Evolutionary conservation across 53 echinoderm and acorn worm genomes (phyloP).

Genomic region (Apostichopus leukothele): DNA sequence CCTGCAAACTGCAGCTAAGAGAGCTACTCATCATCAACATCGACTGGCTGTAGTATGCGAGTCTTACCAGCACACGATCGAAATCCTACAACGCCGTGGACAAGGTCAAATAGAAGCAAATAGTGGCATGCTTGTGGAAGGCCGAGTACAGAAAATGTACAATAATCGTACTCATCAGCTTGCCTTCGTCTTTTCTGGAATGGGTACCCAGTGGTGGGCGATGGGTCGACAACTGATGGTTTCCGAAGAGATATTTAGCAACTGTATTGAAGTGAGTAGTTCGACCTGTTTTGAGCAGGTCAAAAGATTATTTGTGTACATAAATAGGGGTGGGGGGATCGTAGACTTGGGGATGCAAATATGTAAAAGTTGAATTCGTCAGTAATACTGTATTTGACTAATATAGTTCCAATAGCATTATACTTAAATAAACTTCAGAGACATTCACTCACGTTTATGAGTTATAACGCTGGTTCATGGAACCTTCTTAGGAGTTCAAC

Average conservation of each 20-base stretch:
- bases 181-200: slow-evolving; percentile 56
- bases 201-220: slow-evolving; percentile 57
- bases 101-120: neutral
- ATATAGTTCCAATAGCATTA: too few species aligned
- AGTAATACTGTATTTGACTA: too few species aligned
- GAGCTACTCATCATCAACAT: slow-evolving; percentile 38
- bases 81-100: neutral
- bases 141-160: neutral
- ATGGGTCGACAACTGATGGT: slow-evolving; percentile 47
- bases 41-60: slow-evolving; percentile 10
- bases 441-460: too few species aligned
- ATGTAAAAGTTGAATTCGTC: too few species aligned
- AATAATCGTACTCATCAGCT: neutral
- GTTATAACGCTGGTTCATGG: too few species aligned
- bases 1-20: slow-evolving; percentile 36
- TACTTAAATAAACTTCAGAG: too few species aligned
- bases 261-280: slow-evolving; percentile 4
- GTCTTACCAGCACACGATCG: neutral
- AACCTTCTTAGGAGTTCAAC: too few species aligned
- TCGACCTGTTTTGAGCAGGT: too few species aligned
- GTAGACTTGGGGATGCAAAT: too few species aligned
- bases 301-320: too few species aligned
- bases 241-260: neutral
- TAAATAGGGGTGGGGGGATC: too few species aligned
- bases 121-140: neutral